These are phyloP conservation scores for Rhabdomys dilectus DNA, from an alignment of 2,113 vertebrate species.

Conservation along the genomic window DNA sequence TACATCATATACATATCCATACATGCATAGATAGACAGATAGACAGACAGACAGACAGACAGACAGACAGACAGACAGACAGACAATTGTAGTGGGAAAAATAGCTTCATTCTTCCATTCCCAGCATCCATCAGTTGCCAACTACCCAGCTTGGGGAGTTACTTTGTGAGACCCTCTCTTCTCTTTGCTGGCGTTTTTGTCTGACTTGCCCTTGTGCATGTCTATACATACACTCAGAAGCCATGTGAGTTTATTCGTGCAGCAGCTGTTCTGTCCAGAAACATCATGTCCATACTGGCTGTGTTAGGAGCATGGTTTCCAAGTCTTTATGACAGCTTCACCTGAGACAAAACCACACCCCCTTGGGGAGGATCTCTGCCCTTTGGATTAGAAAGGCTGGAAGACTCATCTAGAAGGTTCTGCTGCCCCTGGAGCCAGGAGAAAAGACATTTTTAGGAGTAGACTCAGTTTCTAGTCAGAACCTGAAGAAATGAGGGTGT, in stretches of 20 bases:
- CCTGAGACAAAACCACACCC: background rate
- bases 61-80: too few species aligned
- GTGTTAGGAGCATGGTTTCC: background rate
- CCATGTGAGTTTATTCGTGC: background rate
- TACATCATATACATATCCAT: background rate
- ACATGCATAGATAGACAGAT: background rate
- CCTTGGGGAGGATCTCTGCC: background rate
- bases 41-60: too few species aligned
- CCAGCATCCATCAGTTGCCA: background rate
- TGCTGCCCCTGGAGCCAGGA: background rate
- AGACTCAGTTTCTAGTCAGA: conserved; percentile 18
- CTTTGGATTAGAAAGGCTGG: conserved; percentile 21
- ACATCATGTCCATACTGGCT: background rate
- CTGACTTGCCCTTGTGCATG: background rate
- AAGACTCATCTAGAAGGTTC: background rate
- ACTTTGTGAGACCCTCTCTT: background rate
- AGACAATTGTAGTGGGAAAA: background rate
- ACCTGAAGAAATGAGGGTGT: conserved; percentile 4
- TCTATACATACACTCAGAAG: too few species aligned
- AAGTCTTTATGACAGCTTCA: background rate
- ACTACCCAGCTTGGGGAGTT: background rate
- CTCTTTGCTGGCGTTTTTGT: background rate
- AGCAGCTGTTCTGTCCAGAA: background rate
- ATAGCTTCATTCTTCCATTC: background rate
- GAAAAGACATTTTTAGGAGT: background rate